These are phyloP conservation scores for Rhinogobio ventralis DNA, from an alignment of 2,797 vertebrate species.

Conservation along the genomic window DNA sequence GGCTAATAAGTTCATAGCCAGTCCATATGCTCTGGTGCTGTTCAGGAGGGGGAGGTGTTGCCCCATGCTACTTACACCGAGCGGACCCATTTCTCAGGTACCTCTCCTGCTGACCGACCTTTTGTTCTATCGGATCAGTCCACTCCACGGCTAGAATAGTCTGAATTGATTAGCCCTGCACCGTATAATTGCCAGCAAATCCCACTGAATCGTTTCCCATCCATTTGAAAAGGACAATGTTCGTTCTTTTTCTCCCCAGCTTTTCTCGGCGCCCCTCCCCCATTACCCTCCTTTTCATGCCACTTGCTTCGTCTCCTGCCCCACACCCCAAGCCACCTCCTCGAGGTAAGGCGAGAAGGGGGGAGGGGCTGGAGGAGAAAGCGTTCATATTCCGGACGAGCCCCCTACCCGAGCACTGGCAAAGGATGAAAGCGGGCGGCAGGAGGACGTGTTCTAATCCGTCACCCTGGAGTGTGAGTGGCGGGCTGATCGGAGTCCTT, in stretches of 20 bases:
- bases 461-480: constrained; percentile 65
- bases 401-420: constrained; percentile 75
- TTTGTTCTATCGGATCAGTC: constrained; percentile 94
- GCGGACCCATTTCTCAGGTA: constrained; percentile 93
- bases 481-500: constrained; percentile 69
- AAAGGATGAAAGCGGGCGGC: constrained; percentile 78
- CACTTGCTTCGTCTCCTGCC: constrained; percentile 73
- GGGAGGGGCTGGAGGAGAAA: constrained; percentile 66
- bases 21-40: constrained; percentile 92
- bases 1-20: constrained; percentile 97
- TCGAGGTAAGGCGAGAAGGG: constrained; percentile 64
- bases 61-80: constrained; percentile 93
- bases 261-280: constrained; percentile 70
- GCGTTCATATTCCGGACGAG: constrained; percentile 58
- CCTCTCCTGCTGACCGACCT: constrained; percentile 85
- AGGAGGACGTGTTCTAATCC: constrained; percentile 77
- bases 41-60: constrained; percentile 86
- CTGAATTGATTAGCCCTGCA: constrained; percentile 93
- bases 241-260: constrained; percentile 76
- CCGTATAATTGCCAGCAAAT: constrained; percentile 93
- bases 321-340: constrained; percentile 57
- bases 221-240: constrained; percentile 88
- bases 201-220: constrained; percentile 92
- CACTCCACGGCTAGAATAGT: constrained; percentile 93
- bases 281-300: constrained; percentile 69